Percentiles rank a stretch among this genome's conserved stretches.
phyloP scores from a whole-genome alignment of 2,113 vertebrate species.

The Phalacrocorax aristotelis region DNA sequence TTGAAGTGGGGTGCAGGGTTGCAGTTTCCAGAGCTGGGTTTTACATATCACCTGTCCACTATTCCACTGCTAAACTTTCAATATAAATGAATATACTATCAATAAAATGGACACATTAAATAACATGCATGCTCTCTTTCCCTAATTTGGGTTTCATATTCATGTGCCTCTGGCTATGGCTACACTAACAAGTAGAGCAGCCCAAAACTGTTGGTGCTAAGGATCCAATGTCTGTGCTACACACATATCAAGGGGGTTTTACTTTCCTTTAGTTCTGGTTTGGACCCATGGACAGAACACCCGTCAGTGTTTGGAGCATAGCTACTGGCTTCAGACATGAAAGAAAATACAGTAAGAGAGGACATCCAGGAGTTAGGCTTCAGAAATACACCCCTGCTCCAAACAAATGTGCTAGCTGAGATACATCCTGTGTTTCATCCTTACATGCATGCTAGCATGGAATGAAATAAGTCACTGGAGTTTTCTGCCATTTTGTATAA shows the following conservation, averaged over 20 bases:
- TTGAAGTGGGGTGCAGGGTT: not conserved
- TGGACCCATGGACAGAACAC: not conserved
- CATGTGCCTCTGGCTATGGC: not conserved
- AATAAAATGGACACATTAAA: not conserved
- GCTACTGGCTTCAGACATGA: not conserved
- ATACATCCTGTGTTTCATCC: rapidly evolving
- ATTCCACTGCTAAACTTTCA: not conserved
- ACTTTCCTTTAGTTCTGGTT: not conserved
- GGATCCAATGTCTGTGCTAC: rapidly evolving
- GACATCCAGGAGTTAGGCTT: not conserved
- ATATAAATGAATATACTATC: rapidly evolving
- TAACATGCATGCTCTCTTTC: rapidly evolving
- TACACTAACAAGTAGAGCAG: not conserved
- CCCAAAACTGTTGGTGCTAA: not conserved
- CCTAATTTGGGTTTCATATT: not conserved
- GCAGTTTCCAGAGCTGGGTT: not conserved
- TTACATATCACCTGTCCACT: not conserved
- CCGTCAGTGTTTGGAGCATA: not conserved
- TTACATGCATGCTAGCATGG: not conserved
- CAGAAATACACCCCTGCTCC: not conserved
- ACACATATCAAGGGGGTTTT: not conserved
- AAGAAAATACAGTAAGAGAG: not conserved
- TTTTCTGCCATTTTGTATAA: not conserved
- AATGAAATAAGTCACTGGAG: not conserved
- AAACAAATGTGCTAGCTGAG: not conserved